Evolutionary conservation across 1,140 invertebrate genomes (phyloP).

Genomic region (Nymphalis io): DNA sequence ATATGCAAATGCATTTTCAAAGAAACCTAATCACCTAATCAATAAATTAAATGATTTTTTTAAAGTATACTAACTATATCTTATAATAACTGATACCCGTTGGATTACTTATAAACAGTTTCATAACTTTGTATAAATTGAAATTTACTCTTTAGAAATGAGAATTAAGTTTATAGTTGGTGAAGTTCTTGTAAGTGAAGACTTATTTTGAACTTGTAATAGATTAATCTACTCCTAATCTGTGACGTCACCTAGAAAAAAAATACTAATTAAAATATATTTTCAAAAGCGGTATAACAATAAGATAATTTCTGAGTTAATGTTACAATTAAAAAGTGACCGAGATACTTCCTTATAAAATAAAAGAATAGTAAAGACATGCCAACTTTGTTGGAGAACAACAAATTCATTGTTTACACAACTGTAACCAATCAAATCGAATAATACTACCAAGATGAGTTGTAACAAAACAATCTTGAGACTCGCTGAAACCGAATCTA

Average conservation of each 20-base stretch:
- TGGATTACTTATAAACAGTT: neutral
- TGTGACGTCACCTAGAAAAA: neutral
- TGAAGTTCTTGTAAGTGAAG: neutral
- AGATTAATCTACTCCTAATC: too few relatives aligned
- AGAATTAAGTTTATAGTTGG: neutral
- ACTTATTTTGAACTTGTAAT: too few relatives aligned
- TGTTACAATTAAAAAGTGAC: neutral
- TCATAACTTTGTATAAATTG: neutral
- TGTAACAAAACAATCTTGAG: constrained; percentile 23
- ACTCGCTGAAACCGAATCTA: constrained; percentile 44
- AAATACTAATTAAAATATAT: neutral
- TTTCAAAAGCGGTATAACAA: neutral
- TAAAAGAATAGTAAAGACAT: neutral
- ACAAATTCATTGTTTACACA: constrained; percentile 1
- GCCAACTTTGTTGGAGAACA: neutral
- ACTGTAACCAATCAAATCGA: neutral
- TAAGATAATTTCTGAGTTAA: neutral
- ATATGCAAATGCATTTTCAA: neutral
- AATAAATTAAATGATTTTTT: neutral
- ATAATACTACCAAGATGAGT: constrained; percentile 36
- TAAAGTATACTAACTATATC: neutral
- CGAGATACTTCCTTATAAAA: neutral
- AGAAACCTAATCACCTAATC: too few relatives aligned
- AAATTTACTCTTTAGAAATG: neutral
- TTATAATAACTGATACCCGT: neutral